Conservation (phyloP, 2,113 vertebrate species). For the Coptodon rendalli region DNA sequence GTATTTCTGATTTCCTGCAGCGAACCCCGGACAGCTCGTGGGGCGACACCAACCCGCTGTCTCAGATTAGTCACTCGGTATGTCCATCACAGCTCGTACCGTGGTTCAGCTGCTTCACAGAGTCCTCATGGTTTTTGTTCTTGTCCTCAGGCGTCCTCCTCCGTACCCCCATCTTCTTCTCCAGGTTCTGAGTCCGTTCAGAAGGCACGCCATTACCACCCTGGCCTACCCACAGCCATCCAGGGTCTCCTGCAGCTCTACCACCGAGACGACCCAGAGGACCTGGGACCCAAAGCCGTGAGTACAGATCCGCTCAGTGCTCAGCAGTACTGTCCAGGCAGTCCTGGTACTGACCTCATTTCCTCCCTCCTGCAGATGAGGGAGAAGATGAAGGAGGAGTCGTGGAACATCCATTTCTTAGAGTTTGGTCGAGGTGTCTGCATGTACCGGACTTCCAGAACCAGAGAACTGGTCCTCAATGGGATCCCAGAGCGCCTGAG, state of each 20-base stretch:
- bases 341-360: not conserved
- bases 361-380: slow-evolving; percentile 75
- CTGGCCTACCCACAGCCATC: slow-evolving; percentile 81
- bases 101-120: not conserved
- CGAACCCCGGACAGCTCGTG: slow-evolving; percentile 80
- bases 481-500: slow-evolving; percentile 90
- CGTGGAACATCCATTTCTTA: slow-evolving; percentile 96
- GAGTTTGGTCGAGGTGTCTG: slow-evolving; percentile 94
- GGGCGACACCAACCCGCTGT: slow-evolving; percentile 9
- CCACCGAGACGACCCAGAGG: slow-evolving; percentile 71
- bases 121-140: not conserved
- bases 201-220: slow-evolving; percentile 52
- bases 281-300: slow-evolving; percentile 84
- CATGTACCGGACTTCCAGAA: slow-evolving; percentile 94
- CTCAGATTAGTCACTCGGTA: slow-evolving; percentile 42
- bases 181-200: slow-evolving; percentile 22
- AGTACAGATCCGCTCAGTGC: slow-evolving; percentile 3
- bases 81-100: not conserved
- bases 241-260: slow-evolving; percentile 88
- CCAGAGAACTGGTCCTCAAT: slow-evolving; percentile 85
- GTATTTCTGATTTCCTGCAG: slow-evolving; percentile 96
- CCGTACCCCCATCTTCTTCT: slow-evolving; percentile 12
- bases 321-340: not conserved
- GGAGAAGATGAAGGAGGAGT: slow-evolving; percentile 96
- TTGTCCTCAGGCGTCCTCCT: slow-evolving; percentile 40